Percentiles rank a stretch among this genome's conserved stretches.
Evolutionary conservation across 2,113 vertebrate genomes (phyloP).

Genomic region (Trochalopteron elliotii): DNA sequence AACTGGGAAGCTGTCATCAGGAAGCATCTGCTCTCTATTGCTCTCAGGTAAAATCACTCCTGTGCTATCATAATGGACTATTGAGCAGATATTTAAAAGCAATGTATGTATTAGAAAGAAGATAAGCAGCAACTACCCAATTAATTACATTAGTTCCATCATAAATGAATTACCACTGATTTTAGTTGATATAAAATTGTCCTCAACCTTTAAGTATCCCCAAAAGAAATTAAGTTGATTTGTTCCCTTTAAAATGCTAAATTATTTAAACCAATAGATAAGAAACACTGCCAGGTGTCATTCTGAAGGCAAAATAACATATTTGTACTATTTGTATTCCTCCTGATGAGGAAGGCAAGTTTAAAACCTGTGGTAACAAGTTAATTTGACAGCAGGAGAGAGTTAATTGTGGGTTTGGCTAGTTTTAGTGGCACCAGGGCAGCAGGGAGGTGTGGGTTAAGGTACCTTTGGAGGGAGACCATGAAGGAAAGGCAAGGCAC

Average conservation of each 20-base stretch:
- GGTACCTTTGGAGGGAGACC: background rate
- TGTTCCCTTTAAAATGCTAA: constrained; percentile 27
- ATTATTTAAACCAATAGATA: constrained; percentile 16
- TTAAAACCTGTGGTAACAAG: background rate
- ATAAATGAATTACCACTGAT: constrained; percentile 57
- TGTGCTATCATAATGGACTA: constrained; percentile 18
- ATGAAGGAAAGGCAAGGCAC: background rate
- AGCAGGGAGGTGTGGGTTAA: background rate
- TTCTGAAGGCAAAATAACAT: background rate
- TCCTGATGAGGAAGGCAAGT: background rate
- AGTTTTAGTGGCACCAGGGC: background rate
- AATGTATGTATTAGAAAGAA: constrained; percentile 47
- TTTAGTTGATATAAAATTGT: constrained; percentile 48
- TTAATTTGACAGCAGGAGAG: background rate
- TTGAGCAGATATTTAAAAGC: constrained; percentile 64
- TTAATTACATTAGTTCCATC: constrained; percentile 61
- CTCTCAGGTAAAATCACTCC: constrained; percentile 63
- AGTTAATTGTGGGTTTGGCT: background rate
- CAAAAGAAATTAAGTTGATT: constrained; percentile 33
- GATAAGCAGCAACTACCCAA: constrained; percentile 43
- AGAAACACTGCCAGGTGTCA: background rate
- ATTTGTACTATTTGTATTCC: background rate
- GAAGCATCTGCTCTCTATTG: constrained; percentile 72
- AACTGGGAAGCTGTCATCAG: constrained; percentile 65
- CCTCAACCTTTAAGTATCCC: constrained; percentile 44